These are phyloP conservation scores for Eupeodes luniger DNA, from an alignment of 2,888 invertebrate species.

Conservation along the genomic window DNA sequence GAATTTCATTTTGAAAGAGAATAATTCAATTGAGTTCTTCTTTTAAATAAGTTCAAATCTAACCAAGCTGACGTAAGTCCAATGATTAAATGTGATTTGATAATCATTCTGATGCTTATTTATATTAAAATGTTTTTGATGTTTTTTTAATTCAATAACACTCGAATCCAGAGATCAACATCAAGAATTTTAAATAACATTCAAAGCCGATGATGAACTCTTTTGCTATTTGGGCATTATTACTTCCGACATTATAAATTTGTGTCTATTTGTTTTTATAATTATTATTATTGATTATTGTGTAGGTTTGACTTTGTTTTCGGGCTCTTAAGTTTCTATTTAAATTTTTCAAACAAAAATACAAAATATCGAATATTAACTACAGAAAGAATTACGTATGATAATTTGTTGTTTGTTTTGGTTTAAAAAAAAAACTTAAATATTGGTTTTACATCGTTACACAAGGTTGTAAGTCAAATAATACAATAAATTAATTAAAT, in stretches of 20 bases:
- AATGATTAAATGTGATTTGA: neutral
- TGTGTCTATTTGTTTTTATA: slow-evolving; percentile 14
- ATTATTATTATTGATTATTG: neutral
- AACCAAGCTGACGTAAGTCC: neutral
- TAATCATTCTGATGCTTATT: neutral
- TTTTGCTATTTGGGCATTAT: neutral
- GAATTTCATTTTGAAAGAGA: slow-evolving; percentile 24
- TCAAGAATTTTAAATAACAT: neutral
- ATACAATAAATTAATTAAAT: too few species aligned
- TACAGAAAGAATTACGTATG: neutral
- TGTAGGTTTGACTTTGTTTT: slow-evolving; percentile 12
- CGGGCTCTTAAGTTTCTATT: neutral
- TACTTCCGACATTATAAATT: slow-evolving; percentile 12
- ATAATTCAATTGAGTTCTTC: neutral
- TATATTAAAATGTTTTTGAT: slow-evolving; percentile 1
- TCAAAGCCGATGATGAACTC: slow-evolving; percentile 6
- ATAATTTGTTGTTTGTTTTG: neutral
- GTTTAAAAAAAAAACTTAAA: neutral
- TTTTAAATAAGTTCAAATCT: neutral
- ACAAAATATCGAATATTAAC: neutral
- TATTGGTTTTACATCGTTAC: too few species aligned
- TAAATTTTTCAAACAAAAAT: neutral
- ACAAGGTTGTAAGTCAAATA: too few species aligned
- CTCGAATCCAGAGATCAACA: neutral
- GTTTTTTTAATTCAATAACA: neutral